These are phyloP conservation scores for Stomatorhinus ivindoensis DNA, from an alignment of 2,113 vertebrate species.

Conservation along the genomic window DNA sequence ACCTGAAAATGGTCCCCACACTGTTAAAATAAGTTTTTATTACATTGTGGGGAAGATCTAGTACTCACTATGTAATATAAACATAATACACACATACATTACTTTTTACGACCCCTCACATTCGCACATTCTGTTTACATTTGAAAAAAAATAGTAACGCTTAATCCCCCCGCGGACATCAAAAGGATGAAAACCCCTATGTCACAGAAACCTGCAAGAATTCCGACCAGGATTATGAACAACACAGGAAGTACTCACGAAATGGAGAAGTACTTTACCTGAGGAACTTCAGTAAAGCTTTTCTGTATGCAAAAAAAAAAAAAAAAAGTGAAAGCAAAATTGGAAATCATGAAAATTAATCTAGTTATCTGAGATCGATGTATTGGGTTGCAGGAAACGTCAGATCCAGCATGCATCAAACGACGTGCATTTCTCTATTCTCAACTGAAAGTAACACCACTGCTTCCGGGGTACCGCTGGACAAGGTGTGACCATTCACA, in stretches of 20 bases:
- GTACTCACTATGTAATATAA: not conserved
- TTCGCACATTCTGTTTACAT: not conserved
- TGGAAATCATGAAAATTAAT: not conserved
- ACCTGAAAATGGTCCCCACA: not conserved
- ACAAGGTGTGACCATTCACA: not conserved
- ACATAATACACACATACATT: not conserved
- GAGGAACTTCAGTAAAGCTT: not conserved
- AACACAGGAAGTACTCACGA: not conserved
- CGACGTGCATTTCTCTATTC: not conserved
- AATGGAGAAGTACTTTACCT: not conserved
- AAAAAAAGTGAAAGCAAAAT: not conserved
- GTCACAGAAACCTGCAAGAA: not conserved
- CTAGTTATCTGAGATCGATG: not conserved
- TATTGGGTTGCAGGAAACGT: not conserved
- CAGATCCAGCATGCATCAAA: not conserved
- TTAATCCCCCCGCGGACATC: not conserved
- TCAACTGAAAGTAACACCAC: not conserved
- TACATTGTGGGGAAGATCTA: not conserved
- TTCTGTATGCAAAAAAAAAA: not conserved
- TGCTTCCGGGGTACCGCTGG: not conserved
- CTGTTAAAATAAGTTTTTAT: not conserved
- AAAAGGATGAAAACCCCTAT: not conserved
- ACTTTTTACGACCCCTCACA: not conserved
- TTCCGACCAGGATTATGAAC: not conserved
- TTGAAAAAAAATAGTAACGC: not conserved